Evolutionary conservation across 2,888 invertebrate genomes (phyloP).

Genomic region (Darwinula stevensoni): DNA sequence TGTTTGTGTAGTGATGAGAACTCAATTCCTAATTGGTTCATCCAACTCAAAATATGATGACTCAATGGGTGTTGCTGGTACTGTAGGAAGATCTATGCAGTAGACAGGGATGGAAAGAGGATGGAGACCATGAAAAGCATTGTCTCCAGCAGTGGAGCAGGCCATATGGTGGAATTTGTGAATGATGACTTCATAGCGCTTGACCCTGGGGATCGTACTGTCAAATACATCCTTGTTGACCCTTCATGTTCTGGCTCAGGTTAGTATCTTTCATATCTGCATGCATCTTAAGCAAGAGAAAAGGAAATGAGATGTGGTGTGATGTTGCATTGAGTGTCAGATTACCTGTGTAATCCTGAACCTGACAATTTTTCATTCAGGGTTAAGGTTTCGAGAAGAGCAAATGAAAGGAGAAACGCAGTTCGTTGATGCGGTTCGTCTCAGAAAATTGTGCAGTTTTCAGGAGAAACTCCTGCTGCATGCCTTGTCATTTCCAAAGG

Average conservation of each 20-base stretch:
- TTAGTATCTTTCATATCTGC: no score
- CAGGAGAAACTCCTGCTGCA: conserved; percentile 57
- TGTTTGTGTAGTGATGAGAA: neutral
- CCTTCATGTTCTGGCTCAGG: conserved; percentile 91
- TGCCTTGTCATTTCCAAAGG: conserved; percentile 58
- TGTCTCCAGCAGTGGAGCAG: conserved; percentile 28
- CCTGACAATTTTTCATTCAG: no score
- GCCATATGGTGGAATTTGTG: conserved; percentile 29
- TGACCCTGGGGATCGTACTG: conserved; percentile 25
- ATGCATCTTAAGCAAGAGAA: no score
- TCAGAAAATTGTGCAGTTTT: conserved; percentile 20
- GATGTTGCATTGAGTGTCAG: no score
- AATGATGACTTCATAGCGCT: conserved; percentile 40
- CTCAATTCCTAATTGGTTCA: neutral
- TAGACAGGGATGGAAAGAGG: conserved; percentile 38
- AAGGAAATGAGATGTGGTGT: no score
- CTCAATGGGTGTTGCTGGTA: conserved; percentile 4
- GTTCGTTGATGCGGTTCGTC: conserved; percentile 9
- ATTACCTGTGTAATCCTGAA: no score
- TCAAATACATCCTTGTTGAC: conserved; percentile 77
- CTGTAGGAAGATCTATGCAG: conserved; percentile 43
- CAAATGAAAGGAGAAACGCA: conserved; percentile 11
- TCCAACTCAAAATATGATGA: conserved; percentile 3
- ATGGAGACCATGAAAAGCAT: conserved; percentile 31
- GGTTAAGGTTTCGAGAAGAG: conserved; percentile 12